Evolutionary conservation across 2,113 vertebrate species (phyloP), one percentile per base, ranked within the genome.

Genomic region (Galemys pyrenaicus): DNA sequence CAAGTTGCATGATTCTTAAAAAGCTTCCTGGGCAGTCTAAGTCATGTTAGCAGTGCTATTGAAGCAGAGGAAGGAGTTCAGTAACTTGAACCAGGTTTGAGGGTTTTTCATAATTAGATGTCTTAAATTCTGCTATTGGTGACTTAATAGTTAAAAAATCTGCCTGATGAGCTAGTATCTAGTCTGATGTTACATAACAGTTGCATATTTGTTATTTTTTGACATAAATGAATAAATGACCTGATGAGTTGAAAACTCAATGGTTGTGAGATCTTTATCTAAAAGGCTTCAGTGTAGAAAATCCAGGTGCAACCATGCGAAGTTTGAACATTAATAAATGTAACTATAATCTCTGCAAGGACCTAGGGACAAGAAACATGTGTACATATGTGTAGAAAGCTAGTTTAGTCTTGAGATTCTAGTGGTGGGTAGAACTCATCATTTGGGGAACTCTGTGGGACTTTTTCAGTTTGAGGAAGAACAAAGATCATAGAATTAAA

Each of bases 401-500:
- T 95, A 83, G 51, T 95, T 95, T 91, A 71, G 32, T 65, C 22
- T 95, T 89, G 30, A 95, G n/a, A 62, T 94, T 91, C 41, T 95
- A 5, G 51, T 89, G 78, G 82, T 87, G 70, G 51, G 41, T 75
- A 58, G 11, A 58, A n/a, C 32, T 7, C 74, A n/a, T 70, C n/a
- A 58, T 79, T 39, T 30, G 60, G 82, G 82, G 71, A 87, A 84
- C 62, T 84, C 75, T 91, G 17, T 60, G 87, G 83, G 91, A 81
- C 49, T 96, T 95, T 95, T 65, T 94, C 67, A 74, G 67, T 87
- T 82, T 96, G 54, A 89, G 80, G 75, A 97, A 92, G 83, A 84
- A 92, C 74, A 74, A 94, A 80, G 37, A n/a, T 80, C 56, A 87
- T 87, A 87, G 79, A 81, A 35, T 58, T 56, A 62, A 94, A 85